Evolutionary conservation across 2,797 vertebrate genomes (phyloP).

Genomic region (Takifugu ocellatus): DNA sequence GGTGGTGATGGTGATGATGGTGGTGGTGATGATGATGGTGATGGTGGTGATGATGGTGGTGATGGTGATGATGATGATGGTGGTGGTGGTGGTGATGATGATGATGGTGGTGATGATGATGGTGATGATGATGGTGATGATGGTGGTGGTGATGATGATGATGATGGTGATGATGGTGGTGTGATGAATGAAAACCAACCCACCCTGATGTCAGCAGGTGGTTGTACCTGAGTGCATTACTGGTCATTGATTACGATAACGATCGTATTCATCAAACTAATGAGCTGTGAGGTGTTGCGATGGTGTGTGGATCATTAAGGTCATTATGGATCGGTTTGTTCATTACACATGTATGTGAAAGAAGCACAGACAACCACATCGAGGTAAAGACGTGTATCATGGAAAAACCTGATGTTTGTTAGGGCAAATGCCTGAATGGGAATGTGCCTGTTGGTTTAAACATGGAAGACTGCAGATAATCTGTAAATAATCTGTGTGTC

Average conservation of each 20-base stretch:
- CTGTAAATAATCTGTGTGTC: no score
- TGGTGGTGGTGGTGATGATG: neutral
- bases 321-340: slow-evolving; percentile 27
- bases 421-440: no score
- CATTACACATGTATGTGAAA: neutral
- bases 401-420: neutral
- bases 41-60: slow-evolving; percentile 1
- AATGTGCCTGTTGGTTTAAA: no score
- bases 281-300: slow-evolving; percentile 27
- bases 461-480: no score
- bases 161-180: neutral
- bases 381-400: neutral
- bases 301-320: slow-evolving; percentile 30
- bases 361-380: neutral
- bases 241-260: slow-evolving; percentile 37
- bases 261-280: slow-evolving; percentile 46
- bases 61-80: neutral
- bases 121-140: slow-evolving; percentile 2
- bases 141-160: slow-evolving; percentile 1
- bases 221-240: neutral
- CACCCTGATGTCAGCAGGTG: neutral
- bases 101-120: neutral
- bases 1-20: neutral
- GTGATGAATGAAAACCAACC: slow-evolving; percentile 5
- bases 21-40: slow-evolving; percentile 1